Conservation (phyloP, 2,797 vertebrate species). For the Trichosurus vulpecula region DNA sequence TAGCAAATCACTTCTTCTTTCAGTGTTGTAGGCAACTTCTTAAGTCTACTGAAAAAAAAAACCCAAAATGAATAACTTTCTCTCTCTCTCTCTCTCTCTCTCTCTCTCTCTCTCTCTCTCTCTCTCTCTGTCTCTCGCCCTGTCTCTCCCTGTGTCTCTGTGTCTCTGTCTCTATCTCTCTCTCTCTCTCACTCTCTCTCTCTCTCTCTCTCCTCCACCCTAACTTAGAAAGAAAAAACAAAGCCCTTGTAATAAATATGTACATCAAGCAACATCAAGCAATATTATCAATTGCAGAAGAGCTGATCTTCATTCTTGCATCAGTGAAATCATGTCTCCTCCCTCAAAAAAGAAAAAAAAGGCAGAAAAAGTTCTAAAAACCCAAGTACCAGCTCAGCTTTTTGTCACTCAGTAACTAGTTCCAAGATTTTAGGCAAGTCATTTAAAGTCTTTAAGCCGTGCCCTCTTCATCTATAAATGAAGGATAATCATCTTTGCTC, state of each 20-base stretch:
- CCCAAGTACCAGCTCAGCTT: fast-evolving
- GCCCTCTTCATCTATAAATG: background rate
- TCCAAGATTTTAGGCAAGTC: no score
- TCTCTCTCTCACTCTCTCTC: no score
- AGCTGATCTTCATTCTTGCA: background rate
- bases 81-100: background rate
- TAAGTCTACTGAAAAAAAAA: background rate
- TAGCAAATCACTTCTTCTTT: background rate
- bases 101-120: background rate
- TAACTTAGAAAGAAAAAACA: no score
- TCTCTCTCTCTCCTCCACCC: background rate
- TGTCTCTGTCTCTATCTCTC: no score
- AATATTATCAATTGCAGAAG: no score
- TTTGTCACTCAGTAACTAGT: background rate
- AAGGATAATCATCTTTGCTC: background rate
- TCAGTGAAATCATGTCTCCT: background rate
- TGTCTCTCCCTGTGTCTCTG: no score
- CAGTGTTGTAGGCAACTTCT: background rate
- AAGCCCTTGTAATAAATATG: no score
- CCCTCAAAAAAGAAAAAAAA: background rate
- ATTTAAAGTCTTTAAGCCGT: background rate
- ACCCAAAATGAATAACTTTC: background rate
- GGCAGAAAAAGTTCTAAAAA: background rate
- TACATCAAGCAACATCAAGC: no score
- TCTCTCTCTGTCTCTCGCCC: no score